Evolutionary conservation across 37 sponge, comb jelly and placozoan genomes (phyloP).

Genomic region (Crambe crambe): DNA sequence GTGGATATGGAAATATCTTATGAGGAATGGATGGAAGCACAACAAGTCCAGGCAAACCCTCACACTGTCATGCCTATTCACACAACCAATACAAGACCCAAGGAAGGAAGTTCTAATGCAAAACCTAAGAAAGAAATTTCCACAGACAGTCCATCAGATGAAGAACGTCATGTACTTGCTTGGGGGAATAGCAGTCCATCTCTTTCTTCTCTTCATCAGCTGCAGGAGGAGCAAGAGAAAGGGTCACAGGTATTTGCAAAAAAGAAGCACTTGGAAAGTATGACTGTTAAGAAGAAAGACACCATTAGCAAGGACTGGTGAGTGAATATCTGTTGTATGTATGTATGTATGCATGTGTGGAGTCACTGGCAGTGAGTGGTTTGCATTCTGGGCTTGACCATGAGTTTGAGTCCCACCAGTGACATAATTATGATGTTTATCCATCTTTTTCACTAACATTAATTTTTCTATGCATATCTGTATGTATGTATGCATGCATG

Average conservation of each 20-base stretch:
- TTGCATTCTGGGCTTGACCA: too few species aligned
- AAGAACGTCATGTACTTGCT: too few species aligned
- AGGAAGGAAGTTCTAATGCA: too few species aligned
- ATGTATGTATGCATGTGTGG: not conserved
- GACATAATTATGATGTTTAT: too few species aligned
- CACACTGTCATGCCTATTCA: too few species aligned
- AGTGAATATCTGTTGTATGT: not conserved
- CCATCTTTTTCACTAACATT: not conserved
- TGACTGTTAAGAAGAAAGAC: not conserved
- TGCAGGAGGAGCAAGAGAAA: not conserved
- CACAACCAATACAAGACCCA: too few species aligned
- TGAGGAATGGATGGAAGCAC: conserved; percentile 4
- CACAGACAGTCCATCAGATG: too few species aligned
- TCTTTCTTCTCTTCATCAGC: too few species aligned
- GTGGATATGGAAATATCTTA: conserved; percentile 5
- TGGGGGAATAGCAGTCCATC: conserved; percentile 1
- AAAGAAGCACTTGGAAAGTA: not conserved
- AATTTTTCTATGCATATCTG: not conserved
- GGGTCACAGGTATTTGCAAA: not conserved
- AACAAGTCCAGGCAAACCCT: not conserved
- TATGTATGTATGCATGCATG: not conserved
- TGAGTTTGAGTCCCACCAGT: too few species aligned
- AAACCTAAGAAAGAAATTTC: too few species aligned
- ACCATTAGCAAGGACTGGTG: conserved; percentile 3
- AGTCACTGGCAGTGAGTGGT: too few species aligned